Base-by-base conservation (phyloP, 1,140 invertebrate species). In the Drosophila repletoides region DNA sequence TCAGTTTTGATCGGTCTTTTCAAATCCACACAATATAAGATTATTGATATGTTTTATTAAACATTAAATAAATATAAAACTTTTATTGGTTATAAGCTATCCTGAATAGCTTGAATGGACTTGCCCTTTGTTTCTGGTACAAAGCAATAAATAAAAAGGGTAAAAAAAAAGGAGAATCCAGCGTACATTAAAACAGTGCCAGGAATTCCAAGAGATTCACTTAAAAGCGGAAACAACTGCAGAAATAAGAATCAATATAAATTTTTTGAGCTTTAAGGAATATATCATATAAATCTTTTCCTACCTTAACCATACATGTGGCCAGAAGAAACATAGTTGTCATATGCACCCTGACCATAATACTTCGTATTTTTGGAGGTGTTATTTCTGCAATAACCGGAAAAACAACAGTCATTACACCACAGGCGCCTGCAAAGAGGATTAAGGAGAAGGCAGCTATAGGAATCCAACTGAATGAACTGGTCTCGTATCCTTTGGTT, bases 81-180 rank as follows among this genome's bases (percentile, higher is more conserved):
- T 9, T 10, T 5, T 53, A 53, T 19, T 17, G 5, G 6, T 24
- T 52, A 61, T 10, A 61, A 22, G 7, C 34, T 61, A 4, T 38
- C 87, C 38, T 93, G 28, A 26, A 95, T 94, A 84, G 95, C 91
- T 56, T 93, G 91, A 1, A 94, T 90, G 3, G 90, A 91, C 83
- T 93, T 94, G 2, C 93, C 93, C 87, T 94, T 94, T 0, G 94
- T 95, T 88, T 95, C 94, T 0, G 94, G 94, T 10, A 74, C 48
- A 58, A 51, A 65, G 12, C 65, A 5, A 2, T 26, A 19, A 24
- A 74, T 55, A 19, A 66, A 79, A 21, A 72, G 15, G 2, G 41
- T 51, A 2, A 65, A 3, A 1, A 21, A 1, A 15, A 33, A 43
- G 24, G 52, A 41, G n/a, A 56, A 31, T 1, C 24, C 24, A 10